Base-by-base conservation (phyloP, 1,140 invertebrate genomes). In the Brachionus sp. region DNA sequence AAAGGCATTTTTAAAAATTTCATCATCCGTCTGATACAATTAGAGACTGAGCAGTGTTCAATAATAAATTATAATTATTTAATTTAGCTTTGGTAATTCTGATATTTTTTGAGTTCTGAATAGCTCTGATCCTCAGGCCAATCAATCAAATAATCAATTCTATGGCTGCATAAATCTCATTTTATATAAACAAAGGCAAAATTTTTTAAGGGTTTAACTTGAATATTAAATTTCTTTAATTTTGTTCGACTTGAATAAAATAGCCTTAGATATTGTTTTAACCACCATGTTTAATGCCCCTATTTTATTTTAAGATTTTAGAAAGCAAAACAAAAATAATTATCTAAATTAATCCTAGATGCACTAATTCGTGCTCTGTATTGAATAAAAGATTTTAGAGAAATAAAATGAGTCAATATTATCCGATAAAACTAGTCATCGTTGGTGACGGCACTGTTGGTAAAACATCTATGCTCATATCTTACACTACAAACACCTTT, bases 391-490 rank as follows among this genome's bases (percentile, higher is more conserved):
- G 5, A 42, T 39, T 73, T 16, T 39, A 42, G 16, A 73, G 16
- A 12, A 35, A 16, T 6, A 50, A 46, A 83, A 83, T 83, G 80
- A 70, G 64, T 53, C 80, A 83, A 83, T 70, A 83, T 53, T 83
- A 68, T 70, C 82, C 83, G 13, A 84, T 97, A 87, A 95, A 95
- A 91, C 91, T 94, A 84, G 95, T 93, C 62, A 92, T 93, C 25
- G 93, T 95, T 19, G 94, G 94, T n/a, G 94, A 95, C 88, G 93
- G 94, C 84, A 96, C 94, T 89, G 94, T 95, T 13, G 94, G 95
- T 64, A 96, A 96, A 90, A 95, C 94, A 3, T 95, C 94, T 88
- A 90, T 95, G 86, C 91, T 95, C 44, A 94, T 95, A 87, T 93
- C 94, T 37, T 95, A 94, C 87, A 94, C 93, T 10, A 91, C 90